Conservation (phyloP, 2,888 invertebrate genomes). For the Epinotia bilunana region DNA sequence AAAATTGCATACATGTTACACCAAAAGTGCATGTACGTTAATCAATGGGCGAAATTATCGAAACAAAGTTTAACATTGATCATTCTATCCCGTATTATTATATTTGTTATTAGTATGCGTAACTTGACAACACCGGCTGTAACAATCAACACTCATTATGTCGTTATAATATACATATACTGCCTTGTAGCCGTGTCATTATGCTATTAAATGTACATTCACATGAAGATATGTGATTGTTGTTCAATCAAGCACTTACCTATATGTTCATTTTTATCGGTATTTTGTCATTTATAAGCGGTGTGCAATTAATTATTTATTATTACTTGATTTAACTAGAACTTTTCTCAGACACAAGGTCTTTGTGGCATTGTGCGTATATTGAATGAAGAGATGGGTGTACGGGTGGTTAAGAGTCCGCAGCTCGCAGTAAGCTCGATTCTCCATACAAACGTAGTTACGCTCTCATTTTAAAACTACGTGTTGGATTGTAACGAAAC, state of each 20-base stretch:
- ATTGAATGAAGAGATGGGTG: background rate
- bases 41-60: too few relatives aligned
- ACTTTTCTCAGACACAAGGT: background rate
- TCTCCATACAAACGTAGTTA: too few relatives aligned
- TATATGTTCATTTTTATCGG: conserved; percentile 17
- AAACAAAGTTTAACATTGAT: too few relatives aligned
- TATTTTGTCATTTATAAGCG: conserved; percentile 9
- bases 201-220: conserved; percentile 20
- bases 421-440: too few relatives aligned
- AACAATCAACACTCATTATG: conserved; percentile 26
- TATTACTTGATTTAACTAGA: conserved; percentile 9
- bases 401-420: background rate
- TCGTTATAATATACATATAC: background rate
- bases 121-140: conserved; percentile 21
- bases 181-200: background rate
- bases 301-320: background rate
- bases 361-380: background rate
- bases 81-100: too few relatives aligned
- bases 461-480: too few relatives aligned
- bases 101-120: conserved; percentile 23
- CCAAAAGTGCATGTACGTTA: too few relatives aligned
- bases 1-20: too few relatives aligned
- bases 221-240: conserved; percentile 9
- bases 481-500: too few relatives aligned
- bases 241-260: conserved; percentile 1